Percentiles rank a stretch among this genome's conserved stretches.
phyloP scores from a whole-genome alignment of 2,888 invertebrate species.

The Athalia cordata region DNA sequence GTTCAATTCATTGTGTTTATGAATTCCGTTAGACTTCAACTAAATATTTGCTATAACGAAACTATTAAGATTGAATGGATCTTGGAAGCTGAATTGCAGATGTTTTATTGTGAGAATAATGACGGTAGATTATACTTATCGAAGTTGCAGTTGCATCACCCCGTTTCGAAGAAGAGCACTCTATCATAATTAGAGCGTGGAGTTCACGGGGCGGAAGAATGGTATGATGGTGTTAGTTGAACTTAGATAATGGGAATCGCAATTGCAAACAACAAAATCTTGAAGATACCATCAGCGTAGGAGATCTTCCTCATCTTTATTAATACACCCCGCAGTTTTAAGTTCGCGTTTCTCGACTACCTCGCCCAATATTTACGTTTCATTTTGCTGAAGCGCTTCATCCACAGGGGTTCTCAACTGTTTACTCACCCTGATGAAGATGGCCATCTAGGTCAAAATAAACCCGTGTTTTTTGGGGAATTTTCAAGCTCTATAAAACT shows the following conservation, averaged over 20 bases:
- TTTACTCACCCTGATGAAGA: conserved; percentile 42
- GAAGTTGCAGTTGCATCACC: no score
- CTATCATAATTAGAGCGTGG: not conserved
- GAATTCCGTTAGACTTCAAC: no score
- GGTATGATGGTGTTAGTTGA: not conserved
- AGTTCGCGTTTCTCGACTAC: conserved; percentile 58
- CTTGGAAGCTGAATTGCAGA: no score
- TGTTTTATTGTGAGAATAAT: no score
- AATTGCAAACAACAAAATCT: conserved; percentile 31
- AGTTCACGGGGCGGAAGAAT: no score
- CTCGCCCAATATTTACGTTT: conserved; percentile 67
- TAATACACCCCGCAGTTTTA: conserved; percentile 62
- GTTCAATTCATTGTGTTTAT: no score
- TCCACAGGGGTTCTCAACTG: conserved; percentile 57
- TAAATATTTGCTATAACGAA: no score
- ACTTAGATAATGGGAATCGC: conserved; percentile 17
- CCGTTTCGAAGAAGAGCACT: not conserved
- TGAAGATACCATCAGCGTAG: conserved; percentile 37
- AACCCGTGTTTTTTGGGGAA: conserved; percentile 18
- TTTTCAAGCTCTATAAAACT: not conserved
- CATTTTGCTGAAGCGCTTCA: conserved; percentile 62
- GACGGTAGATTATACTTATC: no score
- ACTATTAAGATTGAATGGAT: no score
- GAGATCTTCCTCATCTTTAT: conserved; percentile 62
- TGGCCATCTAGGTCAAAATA: conserved; percentile 43